These are phyloP conservation scores for Amaurobius ferox DNA, from an alignment of 2,888 invertebrate species.

Conservation along the genomic window DNA sequence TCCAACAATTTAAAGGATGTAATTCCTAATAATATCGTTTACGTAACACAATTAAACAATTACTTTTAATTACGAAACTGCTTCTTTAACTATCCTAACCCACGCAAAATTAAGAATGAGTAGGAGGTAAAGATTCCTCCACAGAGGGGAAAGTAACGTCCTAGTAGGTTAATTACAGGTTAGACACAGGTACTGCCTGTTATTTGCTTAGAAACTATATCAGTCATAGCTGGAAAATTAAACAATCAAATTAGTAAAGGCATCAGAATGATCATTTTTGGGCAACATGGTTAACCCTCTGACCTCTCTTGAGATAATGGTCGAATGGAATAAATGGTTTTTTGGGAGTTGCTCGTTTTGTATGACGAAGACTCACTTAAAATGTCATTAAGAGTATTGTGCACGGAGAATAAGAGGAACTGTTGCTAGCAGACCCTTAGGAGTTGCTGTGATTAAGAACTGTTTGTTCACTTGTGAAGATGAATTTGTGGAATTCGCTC, in stretches of 20 bases:
- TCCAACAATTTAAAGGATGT: too few species aligned
- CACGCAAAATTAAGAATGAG: not conserved
- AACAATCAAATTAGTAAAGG: not conserved
- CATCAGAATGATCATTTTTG: not conserved
- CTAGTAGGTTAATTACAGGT: not conserved
- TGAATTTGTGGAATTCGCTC: too few species aligned
- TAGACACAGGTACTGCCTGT: not conserved
- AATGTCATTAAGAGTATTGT: not conserved
- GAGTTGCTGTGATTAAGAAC: not conserved
- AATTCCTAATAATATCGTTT: too few species aligned
- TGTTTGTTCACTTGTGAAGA: too few species aligned
- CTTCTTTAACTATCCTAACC: not conserved
- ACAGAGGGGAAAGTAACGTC: not conserved
- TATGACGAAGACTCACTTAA: not conserved
- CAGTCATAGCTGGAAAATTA: not conserved
- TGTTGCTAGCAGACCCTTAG: not conserved
- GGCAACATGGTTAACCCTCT: not conserved
- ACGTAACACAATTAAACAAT: too few species aligned
- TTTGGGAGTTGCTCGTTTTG: not conserved
- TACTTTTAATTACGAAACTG: too few species aligned
- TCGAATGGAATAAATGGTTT: not conserved
- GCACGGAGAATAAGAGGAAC: not conserved
- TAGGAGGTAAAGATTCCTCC: not conserved
- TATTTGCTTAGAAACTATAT: not conserved
- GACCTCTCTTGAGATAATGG: not conserved